Evolutionary conservation across 2,888 invertebrate genomes (phyloP).

Genomic region (Acleris sparsana): DNA sequence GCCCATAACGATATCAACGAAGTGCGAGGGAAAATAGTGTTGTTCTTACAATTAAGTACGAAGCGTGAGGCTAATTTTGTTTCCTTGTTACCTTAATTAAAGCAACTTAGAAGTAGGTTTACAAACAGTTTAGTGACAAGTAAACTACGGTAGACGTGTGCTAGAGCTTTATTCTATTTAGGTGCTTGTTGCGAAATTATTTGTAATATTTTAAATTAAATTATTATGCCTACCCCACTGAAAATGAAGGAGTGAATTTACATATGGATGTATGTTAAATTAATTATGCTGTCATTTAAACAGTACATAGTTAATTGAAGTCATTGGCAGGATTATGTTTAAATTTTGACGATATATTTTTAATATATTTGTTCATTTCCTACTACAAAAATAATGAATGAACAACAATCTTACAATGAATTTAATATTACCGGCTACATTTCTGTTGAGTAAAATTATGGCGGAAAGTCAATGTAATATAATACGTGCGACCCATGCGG

Average conservation of each 20-base stretch:
- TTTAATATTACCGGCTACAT: conserved; percentile 10
- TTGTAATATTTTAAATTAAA: too few species aligned
- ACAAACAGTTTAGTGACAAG: conserved; percentile 34
- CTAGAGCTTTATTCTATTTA: conserved; percentile 1
- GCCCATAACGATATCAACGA: conserved; percentile 33
- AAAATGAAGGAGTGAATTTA: too few species aligned
- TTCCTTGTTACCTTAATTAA: conserved; percentile 32
- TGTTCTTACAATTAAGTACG: conserved; percentile 33
- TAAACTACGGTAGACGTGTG: conserved; percentile 7
- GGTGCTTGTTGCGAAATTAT: neutral
- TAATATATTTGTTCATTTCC: neutral
- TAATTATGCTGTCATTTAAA: too few species aligned
- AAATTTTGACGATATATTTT: too few species aligned
- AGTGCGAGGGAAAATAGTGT: conserved; percentile 30
- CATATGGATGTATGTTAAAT: too few species aligned
- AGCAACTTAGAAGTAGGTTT: conserved; percentile 25
- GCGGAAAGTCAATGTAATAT: conserved; percentile 51
- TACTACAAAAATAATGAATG: too few species aligned
- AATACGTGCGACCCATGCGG: conserved; percentile 54
- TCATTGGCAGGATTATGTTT: too few species aligned
- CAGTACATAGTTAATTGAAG: too few species aligned
- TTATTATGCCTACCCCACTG: too few species aligned
- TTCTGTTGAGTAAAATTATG: conserved; percentile 35
- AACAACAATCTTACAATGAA: neutral
- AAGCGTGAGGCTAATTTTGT: conserved; percentile 27